A percentile compares a stretch with the other conserved stretches of the same genome.
Evolutionary conservation across 2,113 vertebrate species (phyloP).

Genomic region (Girardinichthys multiradiatus): DNA sequence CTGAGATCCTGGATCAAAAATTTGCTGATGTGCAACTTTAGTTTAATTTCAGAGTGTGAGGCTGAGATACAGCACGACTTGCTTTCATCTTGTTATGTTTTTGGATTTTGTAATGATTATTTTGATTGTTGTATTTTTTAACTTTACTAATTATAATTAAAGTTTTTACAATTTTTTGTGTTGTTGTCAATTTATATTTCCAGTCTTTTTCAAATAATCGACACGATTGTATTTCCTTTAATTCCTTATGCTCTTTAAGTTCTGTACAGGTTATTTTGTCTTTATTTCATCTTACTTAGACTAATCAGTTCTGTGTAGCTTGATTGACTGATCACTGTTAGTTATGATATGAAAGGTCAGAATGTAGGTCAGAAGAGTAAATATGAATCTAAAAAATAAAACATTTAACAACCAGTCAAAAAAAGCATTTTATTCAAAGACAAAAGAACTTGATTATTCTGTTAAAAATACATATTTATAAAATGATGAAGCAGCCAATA

Average conservation of each 20-base stretch:
- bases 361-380: too few species aligned
- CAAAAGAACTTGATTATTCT: background rate
- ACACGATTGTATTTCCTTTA: background rate
- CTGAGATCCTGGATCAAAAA: conserved; percentile 54
- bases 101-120: background rate
- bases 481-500: background rate
- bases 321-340: background rate
- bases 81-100: background rate
- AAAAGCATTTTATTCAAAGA: too few species aligned
- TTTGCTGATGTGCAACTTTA: conserved; percentile 40
- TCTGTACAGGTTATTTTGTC: background rate
- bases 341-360: background rate
- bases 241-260: background rate
- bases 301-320: background rate
- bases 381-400: background rate
- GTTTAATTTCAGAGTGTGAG: background rate
- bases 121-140: background rate
- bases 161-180: background rate
- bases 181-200: background rate
- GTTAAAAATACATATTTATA: background rate
- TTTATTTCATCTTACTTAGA: background rate
- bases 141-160: background rate
- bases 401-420: background rate
- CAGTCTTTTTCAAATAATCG: background rate
- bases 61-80: background rate